Evolutionary conservation across 92 coral and sea anemone species (phyloP).

Genomic region (Montipora capitata): DNA sequence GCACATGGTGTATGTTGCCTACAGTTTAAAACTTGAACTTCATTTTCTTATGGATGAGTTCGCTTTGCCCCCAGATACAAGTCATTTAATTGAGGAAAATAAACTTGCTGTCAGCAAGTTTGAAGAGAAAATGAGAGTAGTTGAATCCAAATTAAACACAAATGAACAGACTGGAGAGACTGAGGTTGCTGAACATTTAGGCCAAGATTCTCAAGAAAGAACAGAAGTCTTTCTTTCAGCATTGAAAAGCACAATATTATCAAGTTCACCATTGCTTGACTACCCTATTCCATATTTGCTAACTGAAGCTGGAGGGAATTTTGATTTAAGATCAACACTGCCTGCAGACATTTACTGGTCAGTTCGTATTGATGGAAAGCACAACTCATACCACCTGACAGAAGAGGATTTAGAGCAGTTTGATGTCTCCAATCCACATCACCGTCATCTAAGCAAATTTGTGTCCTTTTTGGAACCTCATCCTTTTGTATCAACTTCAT

Average conservation of each 20-base stretch:
- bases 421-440: constrained; percentile 66
- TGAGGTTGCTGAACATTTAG: neutral
- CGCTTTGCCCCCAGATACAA: constrained; percentile 85
- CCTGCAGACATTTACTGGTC: constrained; percentile 94
- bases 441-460: constrained; percentile 62
- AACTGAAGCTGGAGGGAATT: constrained; percentile 82
- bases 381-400: constrained; percentile 47
- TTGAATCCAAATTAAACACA: neutral
- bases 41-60: constrained; percentile 96
- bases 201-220: constrained; percentile 25
- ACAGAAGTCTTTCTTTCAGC: constrained; percentile 73
- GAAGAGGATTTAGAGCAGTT: constrained; percentile 89
- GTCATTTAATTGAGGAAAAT: constrained; percentile 6
- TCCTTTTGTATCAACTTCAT: constrained; percentile 78
- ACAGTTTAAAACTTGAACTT: constrained; percentile 91
- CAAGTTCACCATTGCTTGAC: constrained; percentile 86
- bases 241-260: constrained; percentile 75
- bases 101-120: constrained; percentile 16
- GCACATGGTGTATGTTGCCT: constrained; percentile 86
- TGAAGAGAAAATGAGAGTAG: constrained; percentile 40
- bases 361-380: constrained; percentile 45
- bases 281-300: constrained; percentile 93
- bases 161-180: constrained; percentile 14
- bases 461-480: constrained; percentile 81
- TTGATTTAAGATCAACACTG: constrained; percentile 78